Base-by-base conservation (phyloP, 2,888 invertebrate genomes). In the Platynereis dumerilii region DNA sequence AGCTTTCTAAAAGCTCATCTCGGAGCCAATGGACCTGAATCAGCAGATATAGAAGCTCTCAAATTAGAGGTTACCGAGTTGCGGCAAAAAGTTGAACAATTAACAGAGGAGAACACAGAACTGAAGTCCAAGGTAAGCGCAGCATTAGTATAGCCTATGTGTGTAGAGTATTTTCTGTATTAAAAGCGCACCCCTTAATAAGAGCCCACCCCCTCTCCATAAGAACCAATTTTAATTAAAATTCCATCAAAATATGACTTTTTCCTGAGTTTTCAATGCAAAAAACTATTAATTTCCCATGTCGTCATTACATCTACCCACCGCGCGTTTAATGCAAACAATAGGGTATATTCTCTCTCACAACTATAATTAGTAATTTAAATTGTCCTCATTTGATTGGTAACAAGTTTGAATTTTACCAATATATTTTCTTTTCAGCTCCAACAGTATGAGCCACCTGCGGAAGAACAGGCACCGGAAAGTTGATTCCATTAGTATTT, bases 21-120 rank as follows among this genome's bases (percentile, higher is more conserved):
- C 29, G 82, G 83, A 39, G 79, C 78, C 3, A 73, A 75, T 26
- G 81, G 82, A 12, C 83, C 84, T 53, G 83, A 83, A 65, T 78
- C 80, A 53, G 82, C 82, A n/a, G 84, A 83, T 74, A 79, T 82
- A 0, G 84, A 84, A 69, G 80, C 81, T 12, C 69, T 84, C 45
- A 82, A 82, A 72, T 72, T 82, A 26, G 83, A 84, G 70, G 79
- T 84, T 17, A 76, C 79, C 55, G 83, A 83, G 72, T 75, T 84
- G 29, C 69, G 79, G 64, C 77, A 79, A 58, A 80, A 81, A 67
- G 69, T 75, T 60, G 83, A 82, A 71, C 76, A 78, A 66, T 72
- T 83, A 15, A 73, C 77, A 58, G 83, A 83, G 65, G 81, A 82
- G 65, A 81, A 80, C 67, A 73, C 66, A 65, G 82, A 82, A 58